A percentile compares a stretch with the other conserved stretches of the same genome.
Conservation (phyloP, 2,888 invertebrate genomes). For the Amiota minor region DNA sequence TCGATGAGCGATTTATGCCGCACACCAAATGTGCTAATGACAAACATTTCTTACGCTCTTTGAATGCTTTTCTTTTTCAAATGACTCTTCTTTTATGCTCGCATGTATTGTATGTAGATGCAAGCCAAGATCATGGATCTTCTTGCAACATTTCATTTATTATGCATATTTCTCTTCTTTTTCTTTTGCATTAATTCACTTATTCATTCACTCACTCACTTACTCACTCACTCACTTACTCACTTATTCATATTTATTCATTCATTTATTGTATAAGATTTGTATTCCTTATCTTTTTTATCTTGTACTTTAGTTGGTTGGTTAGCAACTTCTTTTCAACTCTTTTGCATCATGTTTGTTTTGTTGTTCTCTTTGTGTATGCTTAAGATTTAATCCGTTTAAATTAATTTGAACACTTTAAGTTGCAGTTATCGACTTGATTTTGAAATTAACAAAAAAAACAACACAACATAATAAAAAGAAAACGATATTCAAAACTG, state of each 20-base stretch:
- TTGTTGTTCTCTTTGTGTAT: constrained; percentile 9
- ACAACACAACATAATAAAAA: not conserved
- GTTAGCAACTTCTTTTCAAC: constrained; percentile 19
- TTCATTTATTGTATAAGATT: constrained; percentile 13
- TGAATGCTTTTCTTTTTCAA: constrained; percentile 14
- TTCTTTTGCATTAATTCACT: too few species aligned
- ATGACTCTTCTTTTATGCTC: not conserved
- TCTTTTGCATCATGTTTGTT: not conserved
- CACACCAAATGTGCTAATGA: constrained; percentile 35
- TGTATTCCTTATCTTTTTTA: not conserved
- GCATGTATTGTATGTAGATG: not conserved
- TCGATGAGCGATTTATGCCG: constrained; percentile 31
- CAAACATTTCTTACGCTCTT: constrained; percentile 34
- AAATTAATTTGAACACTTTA: constrained; percentile 54
- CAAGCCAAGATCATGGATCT: not conserved
- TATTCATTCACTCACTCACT: constrained; percentile 6
- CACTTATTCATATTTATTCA: constrained; percentile 3
- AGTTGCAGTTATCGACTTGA: constrained; percentile 51
- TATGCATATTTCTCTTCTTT: constrained; percentile 11
- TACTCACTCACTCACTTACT: not conserved
- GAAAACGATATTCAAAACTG: not conserved
- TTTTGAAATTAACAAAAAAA: constrained; percentile 20
- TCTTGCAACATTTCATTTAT: constrained; percentile 20
- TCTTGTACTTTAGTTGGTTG: not conserved
- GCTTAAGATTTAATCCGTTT: constrained; percentile 50